phyloP scores from a whole-genome alignment of 2,113 vertebrate species.

The Condylura cristata region DNA sequence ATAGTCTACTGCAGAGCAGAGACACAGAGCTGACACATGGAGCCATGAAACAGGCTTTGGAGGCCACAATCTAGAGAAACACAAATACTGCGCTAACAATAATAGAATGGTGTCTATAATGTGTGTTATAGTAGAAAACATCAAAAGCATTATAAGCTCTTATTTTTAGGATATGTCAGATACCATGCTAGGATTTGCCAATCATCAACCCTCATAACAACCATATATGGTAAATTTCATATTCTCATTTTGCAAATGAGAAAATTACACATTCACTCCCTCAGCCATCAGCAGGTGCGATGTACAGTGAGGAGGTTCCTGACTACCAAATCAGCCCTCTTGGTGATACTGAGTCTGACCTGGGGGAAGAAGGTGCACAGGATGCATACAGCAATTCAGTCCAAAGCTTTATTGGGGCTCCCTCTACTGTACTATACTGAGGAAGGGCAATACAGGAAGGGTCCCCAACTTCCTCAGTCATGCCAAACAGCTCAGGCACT shows the following conservation, averaged over 20 bases:
- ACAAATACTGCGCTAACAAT: not conserved
- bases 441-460: not conserved
- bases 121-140: not conserved
- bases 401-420: not conserved
- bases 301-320: accelerated
- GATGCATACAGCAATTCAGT: not conserved
- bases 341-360: not conserved
- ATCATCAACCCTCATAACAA: not conserved
- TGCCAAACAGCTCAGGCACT: not conserved
- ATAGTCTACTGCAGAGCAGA: not conserved
- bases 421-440: not conserved
- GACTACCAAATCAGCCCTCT: not conserved
- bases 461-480: not conserved
- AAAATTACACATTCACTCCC: not conserved
- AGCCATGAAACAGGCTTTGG: not conserved
- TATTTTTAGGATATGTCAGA: not conserved
- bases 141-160: not conserved
- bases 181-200: not conserved
- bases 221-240: not conserved
- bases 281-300: not conserved
- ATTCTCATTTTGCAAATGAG: not conserved
- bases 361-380: not conserved
- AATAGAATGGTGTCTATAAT: not conserved
- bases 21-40: not conserved
- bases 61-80: constrained; percentile 6